These are phyloP conservation scores for Dicycla oo DNA, from an alignment of 2,888 invertebrate species.

Conservation along the genomic window DNA sequence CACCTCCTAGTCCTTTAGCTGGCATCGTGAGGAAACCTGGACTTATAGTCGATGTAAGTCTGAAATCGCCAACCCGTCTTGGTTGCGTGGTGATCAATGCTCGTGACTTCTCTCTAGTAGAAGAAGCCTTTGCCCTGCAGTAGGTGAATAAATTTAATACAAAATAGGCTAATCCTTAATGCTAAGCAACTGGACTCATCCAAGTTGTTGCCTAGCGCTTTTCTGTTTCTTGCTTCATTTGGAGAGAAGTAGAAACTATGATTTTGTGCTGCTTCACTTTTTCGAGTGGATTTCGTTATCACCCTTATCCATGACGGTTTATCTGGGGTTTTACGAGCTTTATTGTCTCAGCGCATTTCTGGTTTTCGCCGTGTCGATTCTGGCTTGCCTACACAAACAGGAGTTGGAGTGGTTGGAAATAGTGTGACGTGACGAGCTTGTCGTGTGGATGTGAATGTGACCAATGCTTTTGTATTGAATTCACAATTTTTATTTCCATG, in stretches of 20 bases:
- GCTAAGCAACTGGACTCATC: no score
- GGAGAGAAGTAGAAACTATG: neutral
- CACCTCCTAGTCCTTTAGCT: no score
- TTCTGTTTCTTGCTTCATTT: neutral
- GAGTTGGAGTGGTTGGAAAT: neutral
- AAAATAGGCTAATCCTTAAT: neutral
- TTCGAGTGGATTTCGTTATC: no score
- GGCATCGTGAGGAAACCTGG: neutral
- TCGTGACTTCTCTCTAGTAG: no score
- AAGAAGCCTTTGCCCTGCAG: no score
- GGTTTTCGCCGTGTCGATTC: neutral
- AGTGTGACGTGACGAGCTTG: neutral
- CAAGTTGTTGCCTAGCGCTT: neutral
- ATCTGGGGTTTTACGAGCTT: neutral
- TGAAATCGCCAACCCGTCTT: no score
- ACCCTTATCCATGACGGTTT: neutral
- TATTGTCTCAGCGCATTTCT: neutral
- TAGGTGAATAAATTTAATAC: neutral
- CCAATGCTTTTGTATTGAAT: constrained; percentile 6
- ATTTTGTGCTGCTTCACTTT: neutral
- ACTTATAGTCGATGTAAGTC: neutral
- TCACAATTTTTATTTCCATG: constrained; percentile 21
- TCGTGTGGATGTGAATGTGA: neutral
- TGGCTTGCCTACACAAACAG: no score
- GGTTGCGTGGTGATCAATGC: no score